Percentiles rank a stretch among this genome's conserved stretches.
Conservation (phyloP, 2,888 invertebrate genomes). For the Caenorhabditis sp. region DNA sequence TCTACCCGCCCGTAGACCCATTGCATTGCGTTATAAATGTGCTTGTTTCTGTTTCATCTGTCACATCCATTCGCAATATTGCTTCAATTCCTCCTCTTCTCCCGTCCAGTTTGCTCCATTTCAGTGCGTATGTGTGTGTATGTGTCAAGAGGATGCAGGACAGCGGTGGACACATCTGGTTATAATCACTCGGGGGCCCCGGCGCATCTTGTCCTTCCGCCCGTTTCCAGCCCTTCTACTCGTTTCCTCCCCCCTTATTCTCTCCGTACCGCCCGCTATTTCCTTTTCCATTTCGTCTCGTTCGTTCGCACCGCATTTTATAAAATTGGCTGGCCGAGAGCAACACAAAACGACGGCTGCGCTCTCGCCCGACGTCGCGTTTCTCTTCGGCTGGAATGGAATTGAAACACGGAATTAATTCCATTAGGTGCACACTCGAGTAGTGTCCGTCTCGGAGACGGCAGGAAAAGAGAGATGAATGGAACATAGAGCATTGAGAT, state of each 20-base stretch:
- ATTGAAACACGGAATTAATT: slow-evolving; percentile 65
- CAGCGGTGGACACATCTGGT: slow-evolving; percentile 72
- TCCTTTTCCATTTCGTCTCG: slow-evolving; percentile 18
- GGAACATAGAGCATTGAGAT: slow-evolving; percentile 41
- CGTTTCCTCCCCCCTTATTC: not conserved
- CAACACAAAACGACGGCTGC: slow-evolving; percentile 48
- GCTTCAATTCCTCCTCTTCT: slow-evolving; percentile 41
- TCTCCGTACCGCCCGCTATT: slow-evolving; percentile 11
- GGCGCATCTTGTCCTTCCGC: slow-evolving; percentile 14
- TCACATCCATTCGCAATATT: slow-evolving; percentile 46
- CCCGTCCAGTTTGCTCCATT: slow-evolving; percentile 14
- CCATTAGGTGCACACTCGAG: slow-evolving; percentile 58
- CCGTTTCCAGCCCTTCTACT: slow-evolving; percentile 22
- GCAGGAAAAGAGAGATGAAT: not conserved
- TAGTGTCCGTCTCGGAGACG: slow-evolving; percentile 41
- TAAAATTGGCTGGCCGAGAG: slow-evolving; percentile 47
- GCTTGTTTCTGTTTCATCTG: slow-evolving; percentile 31
- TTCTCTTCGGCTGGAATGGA: slow-evolving; percentile 30
- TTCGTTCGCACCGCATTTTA: slow-evolving; percentile 45
- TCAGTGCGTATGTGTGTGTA: slow-evolving; percentile 8
- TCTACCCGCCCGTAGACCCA: not conserved
- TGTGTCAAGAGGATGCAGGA: slow-evolving; percentile 19
- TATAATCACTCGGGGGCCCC: slow-evolving; percentile 63
- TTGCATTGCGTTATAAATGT: slow-evolving; percentile 4
- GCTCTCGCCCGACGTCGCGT: not conserved